These are phyloP conservation scores for Naso thynnoides DNA, from an alignment of 2,797 vertebrate species.

Conservation along the genomic window DNA sequence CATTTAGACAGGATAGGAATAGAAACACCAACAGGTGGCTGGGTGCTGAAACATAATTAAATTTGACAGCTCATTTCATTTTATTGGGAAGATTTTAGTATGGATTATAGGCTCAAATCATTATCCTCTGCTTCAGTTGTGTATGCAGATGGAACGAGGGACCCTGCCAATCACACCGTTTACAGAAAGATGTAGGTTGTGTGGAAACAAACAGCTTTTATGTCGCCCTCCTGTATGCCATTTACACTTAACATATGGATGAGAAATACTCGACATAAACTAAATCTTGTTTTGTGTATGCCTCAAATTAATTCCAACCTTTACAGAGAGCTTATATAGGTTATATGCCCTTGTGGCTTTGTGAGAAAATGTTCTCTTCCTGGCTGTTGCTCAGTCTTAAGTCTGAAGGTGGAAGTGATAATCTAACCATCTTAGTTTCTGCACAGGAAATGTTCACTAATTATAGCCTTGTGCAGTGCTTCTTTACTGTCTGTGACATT, in stretches of 20 bases:
- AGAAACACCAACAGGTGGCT: constrained; percentile 70
- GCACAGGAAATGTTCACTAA: constrained; percentile 36
- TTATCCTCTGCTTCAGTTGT: constrained; percentile 41
- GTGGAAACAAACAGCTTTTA: neutral
- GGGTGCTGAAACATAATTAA: constrained; percentile 49
- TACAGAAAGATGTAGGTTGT: constrained; percentile 53
- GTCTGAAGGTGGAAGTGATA: constrained; percentile 32
- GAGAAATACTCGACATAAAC: neutral
- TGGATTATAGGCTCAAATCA: constrained; percentile 57
- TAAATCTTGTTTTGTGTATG: neutral
- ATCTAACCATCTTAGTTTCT: constrained; percentile 10
- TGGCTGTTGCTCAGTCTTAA: constrained; percentile 9
- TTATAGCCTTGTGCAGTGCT: constrained; percentile 10
- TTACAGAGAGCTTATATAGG: constrained; percentile 73
- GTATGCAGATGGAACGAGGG: constrained; percentile 55
- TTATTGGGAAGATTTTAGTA: constrained; percentile 44
- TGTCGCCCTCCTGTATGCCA: constrained; percentile 7
- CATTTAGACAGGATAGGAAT: constrained; percentile 44
- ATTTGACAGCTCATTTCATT: constrained; percentile 52
- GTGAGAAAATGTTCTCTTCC: constrained; percentile 11
- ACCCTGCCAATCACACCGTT: constrained; percentile 47
- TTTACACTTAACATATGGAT: constrained; percentile 16
- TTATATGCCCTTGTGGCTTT: neutral
- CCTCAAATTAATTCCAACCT: neutral
- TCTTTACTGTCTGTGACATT: constrained; percentile 19